Percentiles rank a stretch among this genome's conserved stretches.
Evolutionary conservation across 1,140 invertebrate species (phyloP).

Genomic region (Venturia canescens): DNA sequence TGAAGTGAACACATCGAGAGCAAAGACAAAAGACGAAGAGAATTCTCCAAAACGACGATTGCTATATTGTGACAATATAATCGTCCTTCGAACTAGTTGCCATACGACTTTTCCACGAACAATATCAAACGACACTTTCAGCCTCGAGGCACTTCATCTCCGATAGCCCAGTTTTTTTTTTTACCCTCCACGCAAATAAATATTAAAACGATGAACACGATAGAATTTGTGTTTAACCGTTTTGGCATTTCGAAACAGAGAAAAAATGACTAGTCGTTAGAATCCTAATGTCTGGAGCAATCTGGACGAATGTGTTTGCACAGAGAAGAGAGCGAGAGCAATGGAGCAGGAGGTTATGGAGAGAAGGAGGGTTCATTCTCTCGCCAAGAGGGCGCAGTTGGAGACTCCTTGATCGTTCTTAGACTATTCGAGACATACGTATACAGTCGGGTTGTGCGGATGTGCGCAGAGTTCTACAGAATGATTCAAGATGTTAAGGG

Average conservation of each 20-base stretch:
- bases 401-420: slow-evolving; percentile 20
- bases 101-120: background rate
- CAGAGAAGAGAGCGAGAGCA: too few species aligned
- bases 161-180: too few species aligned
- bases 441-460: background rate
- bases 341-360: background rate
- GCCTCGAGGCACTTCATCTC: background rate
- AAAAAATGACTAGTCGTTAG: background rate
- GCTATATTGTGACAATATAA: background rate
- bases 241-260: background rate
- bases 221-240: too few species aligned
- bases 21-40: background rate
- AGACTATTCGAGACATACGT: background rate
- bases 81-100: background rate
- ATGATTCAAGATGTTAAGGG: background rate
- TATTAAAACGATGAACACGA: too few species aligned
- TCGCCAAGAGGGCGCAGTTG: background rate
- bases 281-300: background rate
- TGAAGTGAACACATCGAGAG: background rate
- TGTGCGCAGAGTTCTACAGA: background rate
- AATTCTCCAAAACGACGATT: background rate
- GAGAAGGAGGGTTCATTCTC: background rate
- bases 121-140: background rate
- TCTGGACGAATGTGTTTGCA: slow-evolving; percentile 18
- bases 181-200: too few species aligned